Conservation (phyloP, 2,888 invertebrate species). For the Tenthredo amoena region DNA sequence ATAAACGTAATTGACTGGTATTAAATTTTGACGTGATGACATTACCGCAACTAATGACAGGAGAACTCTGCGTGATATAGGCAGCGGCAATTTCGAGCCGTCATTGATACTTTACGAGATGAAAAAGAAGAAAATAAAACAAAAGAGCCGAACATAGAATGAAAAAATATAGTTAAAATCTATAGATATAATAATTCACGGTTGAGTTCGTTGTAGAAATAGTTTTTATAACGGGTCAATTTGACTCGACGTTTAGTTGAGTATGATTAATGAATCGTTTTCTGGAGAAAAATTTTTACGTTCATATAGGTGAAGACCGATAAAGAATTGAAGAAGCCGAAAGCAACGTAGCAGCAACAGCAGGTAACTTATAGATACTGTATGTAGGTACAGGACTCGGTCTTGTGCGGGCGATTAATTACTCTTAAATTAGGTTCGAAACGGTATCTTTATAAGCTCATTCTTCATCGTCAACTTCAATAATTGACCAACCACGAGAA, state of each 20-base stretch:
- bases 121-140: background rate
- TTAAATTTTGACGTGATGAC: slow-evolving; percentile 25
- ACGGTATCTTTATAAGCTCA: slow-evolving; percentile 40
- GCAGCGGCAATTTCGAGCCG: background rate
- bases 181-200: slow-evolving; percentile 18
- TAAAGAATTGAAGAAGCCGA: background rate
- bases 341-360: background rate
- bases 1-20: slow-evolving; percentile 13
- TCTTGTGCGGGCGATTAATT: slow-evolving; percentile 25
- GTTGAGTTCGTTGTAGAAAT: slow-evolving; percentile 3
- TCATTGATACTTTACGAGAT: background rate
- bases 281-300: slow-evolving; percentile 5
- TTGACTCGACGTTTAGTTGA: slow-evolving; percentile 29
- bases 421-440: slow-evolving; percentile 37
- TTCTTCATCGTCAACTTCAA: slow-evolving; percentile 29
- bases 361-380: background rate
- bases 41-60: slow-evolving; percentile 22
- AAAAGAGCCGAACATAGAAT: background rate
- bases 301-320: background rate
- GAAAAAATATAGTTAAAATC: background rate
- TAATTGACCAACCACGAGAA: slow-evolving; percentile 5
- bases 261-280: slow-evolving; percentile 46
- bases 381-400: background rate
- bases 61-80: background rate
- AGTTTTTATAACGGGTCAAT: slow-evolving; percentile 18